Evolutionary conservation across 2,888 invertebrate species (phyloP).

Genomic region (Toxonevra muliebris): DNA sequence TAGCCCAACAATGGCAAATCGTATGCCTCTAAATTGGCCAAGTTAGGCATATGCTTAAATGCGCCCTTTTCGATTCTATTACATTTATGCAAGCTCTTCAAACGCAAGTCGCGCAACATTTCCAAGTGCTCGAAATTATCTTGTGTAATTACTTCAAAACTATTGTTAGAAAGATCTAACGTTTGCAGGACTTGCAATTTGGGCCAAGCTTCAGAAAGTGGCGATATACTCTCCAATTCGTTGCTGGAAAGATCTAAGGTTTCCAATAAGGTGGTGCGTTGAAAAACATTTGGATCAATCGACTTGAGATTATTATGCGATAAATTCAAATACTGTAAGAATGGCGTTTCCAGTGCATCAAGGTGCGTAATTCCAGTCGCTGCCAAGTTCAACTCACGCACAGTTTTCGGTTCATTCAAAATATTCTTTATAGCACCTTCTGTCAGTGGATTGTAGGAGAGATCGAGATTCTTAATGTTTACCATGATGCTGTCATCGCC

Average conservation of each 20-base stretch:
- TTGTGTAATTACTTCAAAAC: conserved; percentile 79
- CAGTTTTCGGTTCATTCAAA: conserved; percentile 87
- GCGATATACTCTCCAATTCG: conserved; percentile 70
- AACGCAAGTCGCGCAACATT: conserved; percentile 72
- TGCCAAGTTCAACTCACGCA: conserved; percentile 82
- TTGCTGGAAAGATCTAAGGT: conserved; percentile 81
- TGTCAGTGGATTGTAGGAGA: conserved; percentile 85
- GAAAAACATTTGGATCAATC: conserved; percentile 75
- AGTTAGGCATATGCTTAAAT: conserved; percentile 76
- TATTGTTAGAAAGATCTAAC: conserved; percentile 85
- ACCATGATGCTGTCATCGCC: conserved; percentile 87
- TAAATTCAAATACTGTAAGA: conserved; percentile 79
- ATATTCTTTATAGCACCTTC: conserved; percentile 78
- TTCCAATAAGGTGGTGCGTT: conserved; percentile 82
- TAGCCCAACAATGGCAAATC: conserved; percentile 84
- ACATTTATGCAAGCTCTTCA: conserved; percentile 75
- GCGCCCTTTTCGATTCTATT: conserved; percentile 84
- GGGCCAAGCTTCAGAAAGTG: conserved; percentile 74
- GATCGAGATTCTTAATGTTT: conserved; percentile 85
- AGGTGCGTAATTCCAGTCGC: conserved; percentile 78
- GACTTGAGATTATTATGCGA: conserved; percentile 78
- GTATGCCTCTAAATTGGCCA: conserved; percentile 76
- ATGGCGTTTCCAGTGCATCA: conserved; percentile 83
- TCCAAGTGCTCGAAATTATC: conserved; percentile 79
- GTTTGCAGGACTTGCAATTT: conserved; percentile 76